Percentiles rank a stretch among this genome's conserved stretches.
phyloP scores from a whole-genome alignment of 64 coral and sea anemone species.

The Catalaphyllia jardinei region DNA sequence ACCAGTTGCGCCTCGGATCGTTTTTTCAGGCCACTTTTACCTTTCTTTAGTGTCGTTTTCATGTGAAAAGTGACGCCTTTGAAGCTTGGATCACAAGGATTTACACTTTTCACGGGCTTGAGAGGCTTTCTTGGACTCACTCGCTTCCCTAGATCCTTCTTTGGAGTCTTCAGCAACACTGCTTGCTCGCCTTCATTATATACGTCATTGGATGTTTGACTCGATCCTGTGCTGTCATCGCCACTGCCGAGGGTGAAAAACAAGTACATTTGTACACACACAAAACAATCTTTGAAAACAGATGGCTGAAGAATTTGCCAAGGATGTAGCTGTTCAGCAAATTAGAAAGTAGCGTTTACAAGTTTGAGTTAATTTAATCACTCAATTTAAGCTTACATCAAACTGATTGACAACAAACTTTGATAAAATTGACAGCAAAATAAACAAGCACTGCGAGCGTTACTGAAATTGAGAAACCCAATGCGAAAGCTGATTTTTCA shows the following conservation, averaged over 20 bases:
- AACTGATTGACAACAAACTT: constrained; percentile 45
- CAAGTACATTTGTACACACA: constrained; percentile 25
- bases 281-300: neutral
- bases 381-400: neutral
- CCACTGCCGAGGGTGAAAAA: constrained; percentile 16
- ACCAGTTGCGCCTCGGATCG: constrained; percentile 85
- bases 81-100: constrained; percentile 86
- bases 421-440: neutral
- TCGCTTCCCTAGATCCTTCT: constrained; percentile 63
- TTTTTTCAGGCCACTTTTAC: constrained; percentile 39
- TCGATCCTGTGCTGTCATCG: constrained; percentile 73
- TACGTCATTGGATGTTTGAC: constrained; percentile 48
- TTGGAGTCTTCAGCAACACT: constrained; percentile 70
- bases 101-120: constrained; percentile 86
- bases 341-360: neutral
- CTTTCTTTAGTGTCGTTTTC: constrained; percentile 89
- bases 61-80: constrained; percentile 92
- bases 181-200: constrained; percentile 47
- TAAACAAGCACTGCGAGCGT: neutral
- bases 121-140: constrained; percentile 94
- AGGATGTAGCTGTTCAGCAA: neutral
- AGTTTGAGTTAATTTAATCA: neutral
- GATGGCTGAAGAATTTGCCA: neutral
- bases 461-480: neutral
- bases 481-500: neutral